These are phyloP conservation scores for Papilio protenor DNA, from an alignment of 2,888 invertebrate genomes.

Conservation along the genomic window DNA sequence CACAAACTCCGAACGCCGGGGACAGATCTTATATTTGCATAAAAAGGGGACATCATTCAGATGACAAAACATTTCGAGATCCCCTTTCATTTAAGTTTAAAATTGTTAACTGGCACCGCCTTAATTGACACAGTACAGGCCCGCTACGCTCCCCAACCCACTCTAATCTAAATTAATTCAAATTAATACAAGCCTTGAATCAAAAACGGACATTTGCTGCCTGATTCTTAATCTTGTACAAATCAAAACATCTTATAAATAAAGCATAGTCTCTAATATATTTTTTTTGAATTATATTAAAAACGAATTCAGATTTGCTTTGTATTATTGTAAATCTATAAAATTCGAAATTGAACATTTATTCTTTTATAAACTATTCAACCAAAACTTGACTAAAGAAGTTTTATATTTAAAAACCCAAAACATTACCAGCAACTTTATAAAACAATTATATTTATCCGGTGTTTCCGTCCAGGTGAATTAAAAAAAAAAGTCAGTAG, in stretches of 20 bases:
- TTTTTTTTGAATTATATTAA: neutral
- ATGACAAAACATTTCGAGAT: slow-evolving; percentile 76
- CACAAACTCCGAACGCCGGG: slow-evolving; percentile 60
- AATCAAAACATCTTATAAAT: slow-evolving; percentile 36
- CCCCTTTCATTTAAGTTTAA: slow-evolving; percentile 80
- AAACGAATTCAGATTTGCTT: neutral
- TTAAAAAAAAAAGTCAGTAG: too few species aligned
- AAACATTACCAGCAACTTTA: too few species aligned
- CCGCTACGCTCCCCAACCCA: slow-evolving; percentile 45
- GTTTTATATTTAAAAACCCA: too few species aligned
- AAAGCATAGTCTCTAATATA: neutral
- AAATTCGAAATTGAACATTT: too few species aligned
- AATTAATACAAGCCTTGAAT: slow-evolving; percentile 64
- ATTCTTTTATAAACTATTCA: too few species aligned
- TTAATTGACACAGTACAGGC: slow-evolving; percentile 73
- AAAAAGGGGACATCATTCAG: slow-evolving; percentile 76
- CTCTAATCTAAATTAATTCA: slow-evolving; percentile 71
- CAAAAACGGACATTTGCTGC: slow-evolving; percentile 50
- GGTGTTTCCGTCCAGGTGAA: too few species aligned
- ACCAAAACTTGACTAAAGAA: too few species aligned
- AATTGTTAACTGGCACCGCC: slow-evolving; percentile 70
- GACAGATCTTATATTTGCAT: slow-evolving; percentile 75
- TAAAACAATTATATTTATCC: too few species aligned
- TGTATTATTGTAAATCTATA: too few species aligned
- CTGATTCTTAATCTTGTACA: slow-evolving; percentile 25